Conservation (phyloP, 2,797 vertebrate species). For the Pachyuromys duprasi region DNA sequence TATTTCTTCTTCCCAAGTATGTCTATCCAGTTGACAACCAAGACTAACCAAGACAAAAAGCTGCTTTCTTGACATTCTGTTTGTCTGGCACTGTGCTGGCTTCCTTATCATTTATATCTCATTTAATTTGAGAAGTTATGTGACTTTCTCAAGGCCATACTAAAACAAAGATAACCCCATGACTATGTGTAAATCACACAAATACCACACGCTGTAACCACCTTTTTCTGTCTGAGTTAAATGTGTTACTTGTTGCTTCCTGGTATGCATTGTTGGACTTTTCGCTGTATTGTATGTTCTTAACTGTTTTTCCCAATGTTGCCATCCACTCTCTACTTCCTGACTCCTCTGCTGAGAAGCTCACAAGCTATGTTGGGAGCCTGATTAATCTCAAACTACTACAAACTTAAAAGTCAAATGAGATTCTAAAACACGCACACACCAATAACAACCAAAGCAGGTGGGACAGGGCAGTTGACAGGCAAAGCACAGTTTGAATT, state of each 20-base stretch:
- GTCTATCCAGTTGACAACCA: not conserved
- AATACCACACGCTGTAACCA: not conserved
- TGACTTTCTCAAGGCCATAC: conserved; percentile 35
- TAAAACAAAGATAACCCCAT: not conserved
- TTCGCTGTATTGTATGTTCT: not conserved
- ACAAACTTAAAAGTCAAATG: not conserved
- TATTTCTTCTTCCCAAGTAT: not conserved
- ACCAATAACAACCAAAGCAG: not conserved
- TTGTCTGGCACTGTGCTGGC: not conserved
- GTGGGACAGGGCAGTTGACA: not conserved
- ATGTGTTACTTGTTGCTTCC: not conserved
- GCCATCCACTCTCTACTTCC: not conserved
- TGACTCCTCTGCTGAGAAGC: not conserved
- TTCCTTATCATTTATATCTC: not conserved
- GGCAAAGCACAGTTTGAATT: not conserved
- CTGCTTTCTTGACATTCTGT: not conserved
- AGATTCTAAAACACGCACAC: not conserved
- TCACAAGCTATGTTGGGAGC: not conserved
- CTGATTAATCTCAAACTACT: not conserved
- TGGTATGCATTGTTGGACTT: not conserved
- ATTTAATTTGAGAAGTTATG: conserved; percentile 24
- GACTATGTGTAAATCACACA: not conserved
- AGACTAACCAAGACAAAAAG: not conserved
- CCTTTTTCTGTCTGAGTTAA: not conserved
- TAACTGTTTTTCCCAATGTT: not conserved